These are phyloP conservation scores for Drosophila obscura DNA, from an alignment of 1,140 invertebrate genomes.

Conservation along the genomic window DNA sequence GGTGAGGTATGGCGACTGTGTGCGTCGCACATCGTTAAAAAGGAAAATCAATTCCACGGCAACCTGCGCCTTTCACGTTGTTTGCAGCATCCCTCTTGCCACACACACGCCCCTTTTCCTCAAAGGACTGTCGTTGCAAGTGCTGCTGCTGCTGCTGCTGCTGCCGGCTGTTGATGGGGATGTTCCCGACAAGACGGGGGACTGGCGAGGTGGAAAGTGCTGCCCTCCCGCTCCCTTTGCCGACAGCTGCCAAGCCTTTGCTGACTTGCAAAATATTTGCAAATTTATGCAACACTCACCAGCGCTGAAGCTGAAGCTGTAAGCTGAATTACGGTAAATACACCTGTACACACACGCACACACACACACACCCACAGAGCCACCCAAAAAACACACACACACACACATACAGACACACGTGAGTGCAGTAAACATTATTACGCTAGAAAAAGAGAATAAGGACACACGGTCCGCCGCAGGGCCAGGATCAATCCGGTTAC, in stretches of 20 bases:
- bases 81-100: slow-evolving; percentile 17
- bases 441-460: slow-evolving; percentile 44
- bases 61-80: slow-evolving; percentile 33
- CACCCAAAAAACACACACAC: background rate
- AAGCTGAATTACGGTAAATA: slow-evolving; percentile 62
- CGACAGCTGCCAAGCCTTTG: slow-evolving; percentile 40
- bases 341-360: slow-evolving; percentile 22
- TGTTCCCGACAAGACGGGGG: background rate
- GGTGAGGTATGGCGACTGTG: background rate
- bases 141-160: slow-evolving; percentile 31
- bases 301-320: slow-evolving; percentile 44
- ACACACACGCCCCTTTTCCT: no score
- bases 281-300: slow-evolving; percentile 74
- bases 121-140: slow-evolving; percentile 5
- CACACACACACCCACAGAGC: background rate
- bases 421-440: slow-evolving; percentile 49
- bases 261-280: slow-evolving; percentile 75
- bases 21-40: slow-evolving; percentile 41
- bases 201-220: no score
- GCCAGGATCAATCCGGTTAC: slow-evolving; percentile 58
- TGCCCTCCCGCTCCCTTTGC: background rate
- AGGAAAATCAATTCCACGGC: slow-evolving; percentile 54
- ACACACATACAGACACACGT: slow-evolving; percentile 5
- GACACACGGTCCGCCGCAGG: slow-evolving; percentile 17
- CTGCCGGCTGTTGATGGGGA: slow-evolving; percentile 25